phyloP scores from a whole-genome alignment of 2,797 vertebrate species.

The Pterois miles region DNA sequence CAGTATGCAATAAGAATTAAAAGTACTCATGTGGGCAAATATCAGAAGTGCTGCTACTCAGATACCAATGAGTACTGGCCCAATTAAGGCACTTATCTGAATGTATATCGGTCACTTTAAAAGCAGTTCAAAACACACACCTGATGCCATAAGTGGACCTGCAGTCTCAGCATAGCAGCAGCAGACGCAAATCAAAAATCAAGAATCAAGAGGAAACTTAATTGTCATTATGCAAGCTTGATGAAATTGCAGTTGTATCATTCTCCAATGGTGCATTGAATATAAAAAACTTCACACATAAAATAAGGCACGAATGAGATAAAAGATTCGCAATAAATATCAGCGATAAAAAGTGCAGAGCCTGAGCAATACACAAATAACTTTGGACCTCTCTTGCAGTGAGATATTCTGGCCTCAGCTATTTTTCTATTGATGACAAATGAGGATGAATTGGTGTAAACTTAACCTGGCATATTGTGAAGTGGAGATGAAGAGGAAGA shows the following conservation, averaged over 20 bases:
- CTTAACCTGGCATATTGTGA: not conserved
- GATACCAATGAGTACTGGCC: too few species aligned
- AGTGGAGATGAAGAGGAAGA: not conserved
- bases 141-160: not conserved
- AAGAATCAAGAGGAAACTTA: not conserved
- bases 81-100: not conserved
- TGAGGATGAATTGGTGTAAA: constrained; percentile 11
- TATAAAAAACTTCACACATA: not conserved
- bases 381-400: not conserved
- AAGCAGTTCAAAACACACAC: not conserved
- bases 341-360: not conserved
- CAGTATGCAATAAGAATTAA: not conserved
- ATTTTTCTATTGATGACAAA: constrained; percentile 5
- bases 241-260: not conserved
- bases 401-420: not conserved
- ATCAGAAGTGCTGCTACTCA: not conserved
- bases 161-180: constrained; percentile 2
- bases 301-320: too few species aligned
- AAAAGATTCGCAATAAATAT: not conserved
- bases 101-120: not conserved
- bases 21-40: not conserved
- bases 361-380: not conserved
- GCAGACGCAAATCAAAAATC: not conserved
- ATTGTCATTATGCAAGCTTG: not conserved
- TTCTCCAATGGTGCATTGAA: not conserved